Base-by-base conservation (phyloP, 2,113 vertebrate genomes). In the Oncorhynchus kisutch region DNA sequence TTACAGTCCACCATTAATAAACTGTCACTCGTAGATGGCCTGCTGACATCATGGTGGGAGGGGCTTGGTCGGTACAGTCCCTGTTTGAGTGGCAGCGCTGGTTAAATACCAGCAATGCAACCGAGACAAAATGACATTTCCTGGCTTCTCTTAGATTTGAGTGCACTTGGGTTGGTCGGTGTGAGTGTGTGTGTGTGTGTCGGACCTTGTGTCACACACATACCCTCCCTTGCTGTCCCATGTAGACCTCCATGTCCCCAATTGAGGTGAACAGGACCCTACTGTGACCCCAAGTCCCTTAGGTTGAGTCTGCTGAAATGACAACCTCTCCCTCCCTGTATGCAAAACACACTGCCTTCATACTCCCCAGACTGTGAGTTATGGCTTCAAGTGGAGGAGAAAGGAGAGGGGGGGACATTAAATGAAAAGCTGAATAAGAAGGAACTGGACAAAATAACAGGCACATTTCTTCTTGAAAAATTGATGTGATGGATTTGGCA, bases 381-480 rank as follows among this genome's bases (percentile, higher is more conserved):
- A 92, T 86, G 45, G 87, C 84, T 74, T 54, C 27, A 54, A 84
- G 85, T 68, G 79, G 77, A 70, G 76, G 79, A 71, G 74, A 60
- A 76, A 71, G 74, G 78, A 73, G 68, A 1, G 31, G 67, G 0
- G 80, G 75, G 57, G 69, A 85, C 83, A 76, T 88, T 89, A 88
- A 91, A 91, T 88, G 86, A 91, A 91, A 89, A 83, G 86, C 87
- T 85, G 86, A 90, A 91, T 90, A 84, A 90, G 86, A 91, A 81
- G 79, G 86, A 91, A 92, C 83, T 83, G 85, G 85, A 89, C 87
- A 87, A 88, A 93, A 88, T 84, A 45, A 70, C 77, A 5, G 80
- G 79, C 60, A 51, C 89, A 79, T 91, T 92, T 73, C 82, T 82
- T 86, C 24, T 77, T 91, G 89, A 92, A 89, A 90, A 87, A 88